Evolutionary conservation across 2,113 vertebrate species (phyloP), one percentile per base, ranked within the genome.

Genomic region (Taurulus bubalis): DNA sequence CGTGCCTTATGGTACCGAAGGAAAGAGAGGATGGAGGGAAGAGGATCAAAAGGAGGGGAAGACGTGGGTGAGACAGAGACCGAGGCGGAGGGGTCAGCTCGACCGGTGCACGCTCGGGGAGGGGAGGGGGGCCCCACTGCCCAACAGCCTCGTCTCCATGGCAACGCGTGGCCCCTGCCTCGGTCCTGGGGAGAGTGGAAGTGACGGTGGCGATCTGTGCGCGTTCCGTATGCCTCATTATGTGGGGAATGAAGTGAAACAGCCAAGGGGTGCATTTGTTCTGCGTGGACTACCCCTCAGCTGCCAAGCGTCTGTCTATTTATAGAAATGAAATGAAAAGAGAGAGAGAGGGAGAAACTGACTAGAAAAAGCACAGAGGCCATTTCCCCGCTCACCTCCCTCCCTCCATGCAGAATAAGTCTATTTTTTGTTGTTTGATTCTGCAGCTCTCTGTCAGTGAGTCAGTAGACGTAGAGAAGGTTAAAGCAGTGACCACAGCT

Each of bases 261-360:
- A 90, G 93, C 92, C 90, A 42, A 68, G 82, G 92, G 92, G 88
- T 71, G 89, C 87, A 90, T 94, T 92, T 94, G 92, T 94, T 93
- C 93, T 94, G 92, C 90, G 88, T 93, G 92, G 92, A 92, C 93
- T 91, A 71, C 84, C 90, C 88, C 90, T 92, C 92, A 91, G 92
- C 93, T 93, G 92, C 93, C 91, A 90, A 90, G 85, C 84, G 16
- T 60, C 80, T n/a, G 70, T 83, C 93, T 94, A 94, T 94, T 94
- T 93, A 90, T 94, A 94, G 91, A 83, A 74, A 84, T 68, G 62
- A 87, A 87, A 87, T 42, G 67, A 74, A 62, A n/a, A 71, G 59
- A 24, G 36, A 20, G 40, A 53, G 69, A 53, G 59, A 67, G 69
- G 32, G 67, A 66, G 59, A 67, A 67, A 24, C 77, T 76, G 76